Percentiles rank a stretch among this genome's conserved stretches.
Evolutionary conservation across 1,140 invertebrate genomes (phyloP).

Genomic region (Nomia melanderi): DNA sequence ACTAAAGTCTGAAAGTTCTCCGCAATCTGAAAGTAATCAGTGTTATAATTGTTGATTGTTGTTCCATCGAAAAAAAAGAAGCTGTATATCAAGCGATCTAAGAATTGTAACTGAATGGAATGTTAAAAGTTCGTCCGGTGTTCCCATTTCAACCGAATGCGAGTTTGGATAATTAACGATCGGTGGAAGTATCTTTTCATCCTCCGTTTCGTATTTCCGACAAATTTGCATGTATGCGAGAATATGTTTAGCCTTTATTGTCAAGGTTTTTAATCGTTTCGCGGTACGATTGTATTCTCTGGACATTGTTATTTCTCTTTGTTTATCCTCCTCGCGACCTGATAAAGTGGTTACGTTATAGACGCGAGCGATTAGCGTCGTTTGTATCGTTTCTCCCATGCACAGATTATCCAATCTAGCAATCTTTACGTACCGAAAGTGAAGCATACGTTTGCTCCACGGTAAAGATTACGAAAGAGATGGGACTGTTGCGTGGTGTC

Average conservation of each 20-base stretch:
- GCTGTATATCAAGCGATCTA: not conserved
- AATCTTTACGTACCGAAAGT: conserved; percentile 53
- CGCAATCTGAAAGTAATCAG: conserved; percentile 33
- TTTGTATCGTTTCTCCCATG: too few species aligned
- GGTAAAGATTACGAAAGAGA: conserved; percentile 60
- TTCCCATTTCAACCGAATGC: too few species aligned
- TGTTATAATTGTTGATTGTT: too few species aligned
- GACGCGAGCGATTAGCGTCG: too few species aligned
- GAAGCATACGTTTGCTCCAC: conserved; percentile 58
- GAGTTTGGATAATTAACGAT: not conserved
- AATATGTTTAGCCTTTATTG: conserved; percentile 38
- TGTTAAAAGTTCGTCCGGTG: too few species aligned
- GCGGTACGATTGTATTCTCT: conserved; percentile 58
- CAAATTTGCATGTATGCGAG: conserved; percentile 63
- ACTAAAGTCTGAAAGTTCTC: conserved; percentile 39
- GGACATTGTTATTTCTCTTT: conserved; percentile 62
- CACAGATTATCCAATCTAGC: not conserved
- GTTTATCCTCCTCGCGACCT: conserved; percentile 38
- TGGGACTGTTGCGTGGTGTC: conserved; percentile 60
- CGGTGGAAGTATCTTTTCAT: conserved; percentile 66
- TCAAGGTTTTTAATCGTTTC: conserved; percentile 28
- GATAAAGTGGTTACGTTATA: not conserved
- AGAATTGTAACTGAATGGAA: not conserved
- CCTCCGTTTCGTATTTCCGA: conserved; percentile 69
- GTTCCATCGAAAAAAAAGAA: not conserved